These are phyloP conservation scores for Daktulosphaira vitifoliae DNA, from an alignment of 1,140 invertebrate species.

Conservation along the genomic window DNA sequence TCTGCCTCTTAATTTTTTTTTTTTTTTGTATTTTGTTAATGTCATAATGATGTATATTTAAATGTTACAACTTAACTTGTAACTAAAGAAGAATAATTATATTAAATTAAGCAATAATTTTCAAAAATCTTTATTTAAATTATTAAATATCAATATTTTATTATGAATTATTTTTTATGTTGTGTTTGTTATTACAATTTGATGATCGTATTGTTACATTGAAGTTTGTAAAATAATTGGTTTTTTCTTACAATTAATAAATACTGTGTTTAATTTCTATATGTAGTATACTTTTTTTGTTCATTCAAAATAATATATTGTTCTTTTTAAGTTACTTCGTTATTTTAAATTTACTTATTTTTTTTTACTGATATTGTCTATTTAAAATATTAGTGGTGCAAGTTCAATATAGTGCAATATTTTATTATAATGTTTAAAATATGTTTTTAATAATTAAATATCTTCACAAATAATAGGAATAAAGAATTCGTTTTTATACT, in stretches of 20 bases:
- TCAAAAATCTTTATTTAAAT: neutral
- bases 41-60: neutral
- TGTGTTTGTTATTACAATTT: constrained; percentile 18
- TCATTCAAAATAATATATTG: too few species aligned
- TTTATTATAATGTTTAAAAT: too few species aligned
- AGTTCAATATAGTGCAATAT: too few species aligned
- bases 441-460: too few species aligned
- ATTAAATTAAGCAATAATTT: constrained; percentile 15
- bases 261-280: constrained; percentile 14
- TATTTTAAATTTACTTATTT: too few species aligned
- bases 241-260: constrained; percentile 27
- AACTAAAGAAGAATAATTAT: neutral
- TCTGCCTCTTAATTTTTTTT: constrained; percentile 1
- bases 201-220: neutral
- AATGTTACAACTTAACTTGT: neutral
- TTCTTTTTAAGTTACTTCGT: too few species aligned
- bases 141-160: constrained; percentile 6
- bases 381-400: too few species aligned
- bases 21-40: constrained; percentile 1
- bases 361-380: too few species aligned
- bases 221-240: neutral
- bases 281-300: too few species aligned
- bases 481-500: too few species aligned
- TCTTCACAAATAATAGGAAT: too few species aligned
- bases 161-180: constrained; percentile 15